These are phyloP conservation scores for Piprites chloris DNA, from an alignment of 2,113 vertebrate genomes.

Conservation along the genomic window DNA sequence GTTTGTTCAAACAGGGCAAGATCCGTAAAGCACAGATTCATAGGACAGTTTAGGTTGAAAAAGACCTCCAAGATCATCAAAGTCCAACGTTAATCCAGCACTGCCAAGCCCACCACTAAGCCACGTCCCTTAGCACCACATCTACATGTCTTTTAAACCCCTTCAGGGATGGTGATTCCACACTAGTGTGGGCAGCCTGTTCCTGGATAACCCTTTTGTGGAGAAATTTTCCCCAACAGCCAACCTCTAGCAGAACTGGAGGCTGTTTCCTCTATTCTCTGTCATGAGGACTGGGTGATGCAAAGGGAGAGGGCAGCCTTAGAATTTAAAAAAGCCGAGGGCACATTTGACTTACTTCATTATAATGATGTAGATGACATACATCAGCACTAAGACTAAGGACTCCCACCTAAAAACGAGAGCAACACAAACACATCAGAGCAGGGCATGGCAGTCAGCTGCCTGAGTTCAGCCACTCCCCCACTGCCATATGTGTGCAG, in stretches of 20 bases:
- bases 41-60: neutral
- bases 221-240: neutral
- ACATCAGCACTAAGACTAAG: conserved; percentile 90
- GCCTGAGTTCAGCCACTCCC: neutral
- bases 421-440: neutral
- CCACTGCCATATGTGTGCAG: accelerated
- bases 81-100: neutral
- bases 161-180: neutral
- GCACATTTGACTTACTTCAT: conserved; percentile 89
- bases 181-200: neutral
- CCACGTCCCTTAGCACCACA: neutral
- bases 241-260: neutral
- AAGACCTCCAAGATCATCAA: neutral
- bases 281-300: neutral
- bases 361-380: conserved; percentile 92
- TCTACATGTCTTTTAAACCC: neutral
- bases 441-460: accelerated
- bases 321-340: neutral
- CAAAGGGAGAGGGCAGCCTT: neutral
- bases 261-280: neutral
- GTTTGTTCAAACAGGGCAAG: accelerated
- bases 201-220: neutral
- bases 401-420: conserved; percentile 91
- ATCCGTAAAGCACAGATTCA: neutral
- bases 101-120: neutral